Evolutionary conservation across 2,888 invertebrate species (phyloP), one percentile per base, ranked within the genome.

Genomic region (Scaptomyza tumidula): DNA sequence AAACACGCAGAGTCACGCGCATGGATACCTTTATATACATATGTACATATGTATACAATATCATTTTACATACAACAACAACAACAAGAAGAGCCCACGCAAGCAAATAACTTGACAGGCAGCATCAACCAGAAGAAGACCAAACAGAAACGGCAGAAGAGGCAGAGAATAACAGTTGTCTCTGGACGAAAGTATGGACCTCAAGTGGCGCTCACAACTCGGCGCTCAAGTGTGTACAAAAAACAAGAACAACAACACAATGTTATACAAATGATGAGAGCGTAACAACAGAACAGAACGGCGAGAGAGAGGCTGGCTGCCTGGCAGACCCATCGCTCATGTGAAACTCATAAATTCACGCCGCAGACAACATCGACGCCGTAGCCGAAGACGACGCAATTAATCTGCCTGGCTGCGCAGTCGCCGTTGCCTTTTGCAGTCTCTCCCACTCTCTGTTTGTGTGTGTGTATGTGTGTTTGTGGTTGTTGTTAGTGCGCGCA

Each of bases 341-440:
- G 68, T 58, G 86, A 83, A 86, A 88, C 86, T 86, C 86, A 85
- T 82, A 86, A 82, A 85, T 82, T 88, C 76, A 87, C 82, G 86
- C 70, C 66, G 63, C 66, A 59, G 60, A 86, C 77, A 50, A 33
- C 61, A 24, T 29, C 44, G 46, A 53, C 56, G 41, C 60, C 64
- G 31, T 43, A 35, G 46, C 49, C 56, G 41, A 62, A 64, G 65
- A 50, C 78, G 75, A 74, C 76, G 88, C 80, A 88, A 88, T 83
- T 83, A 83, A 83, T 83, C 86, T 86, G 76, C 64, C 65, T 49
- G 66, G 62, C 71, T 71, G 74, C 76, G 76, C 69, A 65, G 80
- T 66, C 52, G 68, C 45, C 14, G 63, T 46, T 45, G 55, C 11
- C 16, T 11, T 43, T 48, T 11, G 48, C 13, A 11, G 37, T 52